Base-by-base conservation (phyloP, 2,888 invertebrate genomes). In the Autographa pulchrina region DNA sequence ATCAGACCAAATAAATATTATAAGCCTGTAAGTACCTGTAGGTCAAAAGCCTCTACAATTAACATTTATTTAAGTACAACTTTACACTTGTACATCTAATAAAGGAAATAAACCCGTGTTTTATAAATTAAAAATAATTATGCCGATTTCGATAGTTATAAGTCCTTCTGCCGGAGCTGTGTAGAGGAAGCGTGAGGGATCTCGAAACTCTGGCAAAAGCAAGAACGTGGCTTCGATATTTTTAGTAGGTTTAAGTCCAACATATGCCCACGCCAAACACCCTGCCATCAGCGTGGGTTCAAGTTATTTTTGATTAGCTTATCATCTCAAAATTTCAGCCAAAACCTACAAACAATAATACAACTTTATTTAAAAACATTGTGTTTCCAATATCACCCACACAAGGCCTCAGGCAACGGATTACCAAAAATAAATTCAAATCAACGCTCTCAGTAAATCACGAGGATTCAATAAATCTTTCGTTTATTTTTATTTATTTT, bases 401-500 rank as follows among this genome's bases (percentile, higher is more conserved):
- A 18, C 41, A 41, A 31, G n/a, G 58, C 77, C 66, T 32, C 48
- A 16, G 64, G 78, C 68, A 8, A 0, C 5, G 13, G 54, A n/a
- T 16, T 38, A 31, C 52, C 41, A 56, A 72, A 75, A 72, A 54
- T 54, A 65, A 77, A 60, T 60, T 77, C 65, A 48, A 73, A 81
- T 81, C 69, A 72, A 70, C 32, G 35, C 25, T 25, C 38, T 52
- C 65, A 25, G 56, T 72, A 72, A 62, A 77, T 76, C 60, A 78
- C 58, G 73, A 66, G 20, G 18, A 68, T 35, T 61, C 63, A 66
- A 68, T 54, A 48, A 48, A 60, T 70, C 43, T 59, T 54, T 16
- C 38, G 62, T 54, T 72, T 65, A 79, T 81, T 73, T 65, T 58
- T 66, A 68, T 74, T 78, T 68, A 41, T 13, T 31, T 68, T 35